Conservation (phyloP, 64 coral and sea anemone genomes). For the Dendrophyllia cribrosa region DNA sequence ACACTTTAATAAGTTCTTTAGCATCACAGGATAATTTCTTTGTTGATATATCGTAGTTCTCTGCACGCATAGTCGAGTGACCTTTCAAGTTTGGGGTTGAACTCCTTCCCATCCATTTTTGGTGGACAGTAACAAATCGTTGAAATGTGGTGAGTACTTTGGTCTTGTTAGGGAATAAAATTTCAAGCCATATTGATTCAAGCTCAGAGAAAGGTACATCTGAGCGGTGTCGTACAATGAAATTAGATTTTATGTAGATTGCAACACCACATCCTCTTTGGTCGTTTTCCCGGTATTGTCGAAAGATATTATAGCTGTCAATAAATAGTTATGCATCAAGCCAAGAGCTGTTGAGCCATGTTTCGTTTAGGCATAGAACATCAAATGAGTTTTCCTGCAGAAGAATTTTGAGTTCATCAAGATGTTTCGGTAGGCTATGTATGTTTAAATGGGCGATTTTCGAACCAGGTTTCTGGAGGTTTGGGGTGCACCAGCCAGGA, state of each 20-base stretch:
- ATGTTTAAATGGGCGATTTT: too few species aligned
- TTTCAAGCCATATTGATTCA: slow-evolving; percentile 22
- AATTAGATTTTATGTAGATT: slow-evolving; percentile 8
- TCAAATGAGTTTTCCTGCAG: slow-evolving; percentile 55
- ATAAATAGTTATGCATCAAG: neutral
- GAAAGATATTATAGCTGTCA: slow-evolving; percentile 21
- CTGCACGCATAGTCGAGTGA: neutral
- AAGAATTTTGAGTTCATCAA: slow-evolving; percentile 47
- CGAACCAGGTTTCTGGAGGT: too few species aligned
- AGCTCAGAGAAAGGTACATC: neutral
- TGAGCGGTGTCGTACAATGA: neutral
- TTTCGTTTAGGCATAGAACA: slow-evolving; percentile 46
- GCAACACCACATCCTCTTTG: slow-evolving; percentile 18
- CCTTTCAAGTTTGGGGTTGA: neutral
- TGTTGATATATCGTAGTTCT: slow-evolving; percentile 40
- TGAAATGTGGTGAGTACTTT: slow-evolving; percentile 17
- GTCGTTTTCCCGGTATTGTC: neutral
- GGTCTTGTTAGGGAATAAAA: slow-evolving; percentile 4
- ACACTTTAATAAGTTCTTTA: neutral
- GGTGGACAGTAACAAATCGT: slow-evolving; percentile 5
- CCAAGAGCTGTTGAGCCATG: slow-evolving; percentile 44
- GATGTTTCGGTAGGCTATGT: too few species aligned
- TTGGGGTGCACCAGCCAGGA: too few species aligned
- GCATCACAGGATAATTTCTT: slow-evolving; percentile 27
- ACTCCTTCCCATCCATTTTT: neutral